Percentiles rank a stretch among this genome's conserved stretches.
Conservation (phyloP, 2,113 vertebrate genomes). For the Blennius ocellaris region DNA sequence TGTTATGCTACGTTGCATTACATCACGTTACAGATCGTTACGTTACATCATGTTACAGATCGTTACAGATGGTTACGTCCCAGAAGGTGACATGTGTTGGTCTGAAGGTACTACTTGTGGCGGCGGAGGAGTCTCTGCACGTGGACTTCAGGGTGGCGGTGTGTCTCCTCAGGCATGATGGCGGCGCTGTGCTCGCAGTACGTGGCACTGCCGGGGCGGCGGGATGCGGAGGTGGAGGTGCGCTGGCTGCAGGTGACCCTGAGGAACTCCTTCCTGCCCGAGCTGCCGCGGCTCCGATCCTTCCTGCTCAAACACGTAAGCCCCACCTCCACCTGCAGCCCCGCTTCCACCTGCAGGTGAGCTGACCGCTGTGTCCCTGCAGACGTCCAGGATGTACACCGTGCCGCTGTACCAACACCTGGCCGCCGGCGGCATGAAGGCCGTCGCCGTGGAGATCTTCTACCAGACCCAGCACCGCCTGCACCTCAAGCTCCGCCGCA, state of each 20-base stretch:
- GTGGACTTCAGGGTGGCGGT: too few relatives aligned
- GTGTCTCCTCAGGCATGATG: conserved; percentile 88
- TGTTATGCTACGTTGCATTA: too few relatives aligned
- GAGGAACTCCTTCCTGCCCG: conserved; percentile 91
- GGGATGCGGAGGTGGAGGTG: conserved; percentile 96
- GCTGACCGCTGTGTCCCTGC: not conserved
- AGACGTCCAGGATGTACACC: conserved; percentile 99
- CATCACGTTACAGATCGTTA: too few relatives aligned
- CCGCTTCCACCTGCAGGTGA: too few relatives aligned
- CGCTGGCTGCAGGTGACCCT: conserved; percentile 97
- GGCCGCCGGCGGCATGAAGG: conserved; percentile 92
- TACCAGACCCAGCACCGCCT: conserved; percentile 93
- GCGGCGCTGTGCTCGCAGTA: conserved; percentile 88
- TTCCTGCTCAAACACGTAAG: conserved; percentile 95
- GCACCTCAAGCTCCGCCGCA: conserved; percentile 93
- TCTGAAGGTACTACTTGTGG: too few relatives aligned
- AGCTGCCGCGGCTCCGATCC: conserved; percentile 90
- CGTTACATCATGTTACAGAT: too few relatives aligned
- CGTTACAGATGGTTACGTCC: too few relatives aligned
- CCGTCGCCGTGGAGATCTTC: conserved; percentile 94
- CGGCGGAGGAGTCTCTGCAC: too few relatives aligned
- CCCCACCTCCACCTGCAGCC: too few relatives aligned
- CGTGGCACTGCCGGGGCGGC: conserved; percentile 90
- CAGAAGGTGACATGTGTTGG: too few relatives aligned
- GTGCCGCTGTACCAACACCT: conserved; percentile 97